Conservation (phyloP, 1,140 invertebrate genomes). For the Drosophila tsacasi region DNA sequence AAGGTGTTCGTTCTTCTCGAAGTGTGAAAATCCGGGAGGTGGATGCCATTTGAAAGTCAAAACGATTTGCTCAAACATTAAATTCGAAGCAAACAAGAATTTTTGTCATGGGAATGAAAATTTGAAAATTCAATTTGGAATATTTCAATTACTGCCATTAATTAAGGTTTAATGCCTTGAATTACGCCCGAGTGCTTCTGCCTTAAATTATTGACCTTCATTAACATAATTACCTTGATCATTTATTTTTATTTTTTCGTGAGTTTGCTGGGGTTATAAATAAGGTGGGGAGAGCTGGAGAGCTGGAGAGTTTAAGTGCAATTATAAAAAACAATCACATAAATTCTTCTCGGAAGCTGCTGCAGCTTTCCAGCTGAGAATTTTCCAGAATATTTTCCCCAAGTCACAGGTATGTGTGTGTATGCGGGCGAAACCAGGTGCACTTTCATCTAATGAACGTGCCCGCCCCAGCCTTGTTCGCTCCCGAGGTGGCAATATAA, state of each 20-base stretch:
- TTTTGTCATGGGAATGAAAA: slow-evolving; percentile 38
- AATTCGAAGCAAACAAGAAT: neutral
- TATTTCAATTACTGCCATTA: slow-evolving; percentile 50
- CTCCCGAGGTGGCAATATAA: slow-evolving; percentile 34
- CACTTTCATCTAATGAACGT: slow-evolving; percentile 52
- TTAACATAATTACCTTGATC: slow-evolving; percentile 49
- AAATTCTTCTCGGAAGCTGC: slow-evolving; percentile 11
- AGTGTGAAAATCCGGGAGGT: slow-evolving; percentile 36
- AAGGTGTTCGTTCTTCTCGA: slow-evolving; percentile 17
- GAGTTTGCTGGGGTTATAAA: slow-evolving; percentile 6
- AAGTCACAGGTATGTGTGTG: neutral
- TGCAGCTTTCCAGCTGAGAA: slow-evolving; percentile 22
- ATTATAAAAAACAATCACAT: slow-evolving; percentile 3
- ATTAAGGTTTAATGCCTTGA: slow-evolving; percentile 28
- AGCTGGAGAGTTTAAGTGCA: slow-evolving; percentile 6
- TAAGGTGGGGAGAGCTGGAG: neutral
- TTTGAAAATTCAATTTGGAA: slow-evolving; percentile 23
- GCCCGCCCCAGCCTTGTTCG: slow-evolving; percentile 59
- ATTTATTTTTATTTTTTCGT: slow-evolving; percentile 37
- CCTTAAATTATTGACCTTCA: slow-evolving; percentile 37
- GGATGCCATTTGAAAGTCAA: slow-evolving; percentile 24
- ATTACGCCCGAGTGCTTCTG: slow-evolving; percentile 25
- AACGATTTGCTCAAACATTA: slow-evolving; percentile 48
- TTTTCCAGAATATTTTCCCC: slow-evolving; percentile 16
- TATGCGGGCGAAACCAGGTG: slow-evolving; percentile 58